phyloP scores from a whole-genome alignment of 2,113 vertebrate genomes.

The Petaurus breviceps region DNA sequence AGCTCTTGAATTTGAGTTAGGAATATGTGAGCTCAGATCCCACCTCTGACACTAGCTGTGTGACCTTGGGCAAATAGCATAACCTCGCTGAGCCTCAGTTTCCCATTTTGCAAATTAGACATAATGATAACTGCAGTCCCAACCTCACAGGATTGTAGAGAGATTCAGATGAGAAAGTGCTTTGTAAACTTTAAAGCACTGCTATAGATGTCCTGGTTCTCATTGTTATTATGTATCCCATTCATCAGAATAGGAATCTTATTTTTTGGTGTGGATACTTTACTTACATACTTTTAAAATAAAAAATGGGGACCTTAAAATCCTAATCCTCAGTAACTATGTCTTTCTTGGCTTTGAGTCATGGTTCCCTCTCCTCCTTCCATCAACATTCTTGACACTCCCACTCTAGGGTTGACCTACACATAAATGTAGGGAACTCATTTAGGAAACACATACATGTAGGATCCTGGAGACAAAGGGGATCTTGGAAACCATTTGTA shows the following conservation, averaged over 20 bases:
- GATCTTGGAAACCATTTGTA: background rate
- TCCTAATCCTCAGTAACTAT: background rate
- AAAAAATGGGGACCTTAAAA: background rate
- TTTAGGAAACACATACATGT: background rate
- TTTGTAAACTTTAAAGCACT: background rate
- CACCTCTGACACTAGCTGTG: background rate
- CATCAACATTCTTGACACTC: background rate
- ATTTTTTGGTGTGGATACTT: no score
- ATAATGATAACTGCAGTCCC: background rate
- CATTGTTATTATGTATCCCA: no score
- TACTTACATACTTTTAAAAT: background rate
- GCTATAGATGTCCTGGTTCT: background rate
- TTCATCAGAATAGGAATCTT: no score
- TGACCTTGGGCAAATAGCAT: background rate
- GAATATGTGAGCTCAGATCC: background rate
- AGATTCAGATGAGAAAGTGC: background rate
- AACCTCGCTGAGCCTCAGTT: background rate
- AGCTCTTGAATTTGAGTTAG: background rate
- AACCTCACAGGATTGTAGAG: background rate
- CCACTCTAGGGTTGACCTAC: background rate
- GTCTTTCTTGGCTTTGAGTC: background rate
- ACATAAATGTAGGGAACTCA: background rate
- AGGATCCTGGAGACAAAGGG: background rate
- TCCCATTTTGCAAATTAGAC: background rate
- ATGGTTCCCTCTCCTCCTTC: background rate